Base-by-base conservation (phyloP, 2,797 vertebrate genomes). In the Esox masquinongy region DNA sequence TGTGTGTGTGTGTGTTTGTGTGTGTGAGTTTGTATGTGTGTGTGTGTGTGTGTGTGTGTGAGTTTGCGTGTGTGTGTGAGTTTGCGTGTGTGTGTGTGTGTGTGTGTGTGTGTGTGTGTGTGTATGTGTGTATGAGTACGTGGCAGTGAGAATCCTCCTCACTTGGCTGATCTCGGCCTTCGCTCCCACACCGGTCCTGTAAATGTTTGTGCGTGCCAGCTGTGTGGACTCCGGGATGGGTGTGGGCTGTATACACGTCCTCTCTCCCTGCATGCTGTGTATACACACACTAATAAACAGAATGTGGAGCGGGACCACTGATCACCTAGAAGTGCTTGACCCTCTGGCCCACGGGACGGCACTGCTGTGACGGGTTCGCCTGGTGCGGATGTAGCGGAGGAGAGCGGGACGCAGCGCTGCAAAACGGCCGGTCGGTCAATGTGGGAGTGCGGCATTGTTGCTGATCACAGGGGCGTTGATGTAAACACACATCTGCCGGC, bases 221-320 rank as follows among this genome's bases (percentile, higher is more conserved):
- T 90, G 89, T 89, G 85, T 83, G 89, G 86, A 84, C 84, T 92
- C 82, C 84, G 81, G 36, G 56, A 56, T 84, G 85, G 85, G 87
- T 86, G 90, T 88, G 85, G 86, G 87, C 85, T 88, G 81, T 93
- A 88, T 91, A 92, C 90, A 92, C 84, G 79, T 86, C 84, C 24
- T 85, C 85, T 76, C 79, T 84, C 81, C 75, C 87, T 85, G 89
- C 79, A 79, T 78, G 79, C 82, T 85, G 84, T 92, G 90, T 93
- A 92, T 91, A 93, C 87, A 91, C 83, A 77, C 17, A 70, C 77
- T 84, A 86, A 90, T 92, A 93, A 93, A 94, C 91, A 92, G 76
- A 88, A 88, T 88, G 53, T 87, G 77, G 77, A 82, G 81, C 70
- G 86, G 89, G 91, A 93, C 82, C 72, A 63, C 72, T 84, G 83